Evolutionary conservation across 2,113 vertebrate species (phyloP), one percentile per base, ranked within the genome.

Genomic region (Melanostigma gelatinosum): DNA sequence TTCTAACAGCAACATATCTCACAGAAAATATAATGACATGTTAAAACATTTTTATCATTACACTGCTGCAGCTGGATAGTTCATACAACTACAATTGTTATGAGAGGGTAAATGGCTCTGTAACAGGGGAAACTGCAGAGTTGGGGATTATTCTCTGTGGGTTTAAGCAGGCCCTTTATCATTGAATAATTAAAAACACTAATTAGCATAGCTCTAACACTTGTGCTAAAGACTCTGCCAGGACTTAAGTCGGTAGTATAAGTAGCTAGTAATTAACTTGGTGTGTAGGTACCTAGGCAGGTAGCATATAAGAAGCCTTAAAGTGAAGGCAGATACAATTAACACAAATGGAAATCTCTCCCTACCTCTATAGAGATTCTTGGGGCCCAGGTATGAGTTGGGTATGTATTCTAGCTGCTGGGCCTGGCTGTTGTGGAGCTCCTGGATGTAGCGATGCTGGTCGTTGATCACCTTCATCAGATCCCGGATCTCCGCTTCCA

Each of bases 361-460:
- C 68, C 0, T 38, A 90, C 91, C 93, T 87, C 58, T 86, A 84
- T 91, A 73, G 2, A 76, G 80, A 84, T 91, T 82, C 6, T 66
- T 78, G 0, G 64, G 32, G 54, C 72, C 86, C 62, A 93, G 82
- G 65, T 89, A 82, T 1, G 64, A 62, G 86, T 77, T 87, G 63
- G 92, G 92, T 9, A 94, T 55, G 40, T 61, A 42, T 55, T 88
- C 72, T 83, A 93, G 88, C 72, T 81, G 79, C 66, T 84, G 60
- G 10, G 62, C 36, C 79, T 94, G 92, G 65, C 72, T 83, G 72
- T 13, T 72, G 72, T 94, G 92, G 20, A 94, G 86, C 70, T 75
- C 84, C 84, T 66, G 82, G 71, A 94, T 93, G 85, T 91, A 94
- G 1, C 6, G 50, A n/a, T 92, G 87, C 88, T 92, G 88, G 52